Percentiles rank a stretch among this genome's conserved stretches.
These are phyloP conservation scores for Zalophus californianus DNA, from an alignment of 2,797 vertebrate genomes.

Conservation along the genomic window DNA sequence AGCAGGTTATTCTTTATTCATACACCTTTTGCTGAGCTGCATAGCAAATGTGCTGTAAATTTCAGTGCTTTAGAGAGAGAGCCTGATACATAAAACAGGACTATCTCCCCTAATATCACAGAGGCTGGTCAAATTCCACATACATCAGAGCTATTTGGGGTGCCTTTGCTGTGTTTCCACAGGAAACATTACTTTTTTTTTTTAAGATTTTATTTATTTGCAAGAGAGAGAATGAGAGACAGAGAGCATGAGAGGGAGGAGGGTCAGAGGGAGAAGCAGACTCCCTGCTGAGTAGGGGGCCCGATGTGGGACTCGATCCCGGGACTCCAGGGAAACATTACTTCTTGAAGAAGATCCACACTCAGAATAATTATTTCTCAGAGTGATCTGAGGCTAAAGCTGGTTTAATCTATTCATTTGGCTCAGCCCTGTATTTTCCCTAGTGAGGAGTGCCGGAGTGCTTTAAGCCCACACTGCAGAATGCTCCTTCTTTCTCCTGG, in stretches of 20 bases:
- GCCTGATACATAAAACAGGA: constrained; percentile 32
- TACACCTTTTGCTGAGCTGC: constrained; percentile 70
- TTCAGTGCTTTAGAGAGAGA: constrained; percentile 58
- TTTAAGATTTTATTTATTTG: too few species aligned
- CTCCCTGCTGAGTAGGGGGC: too few species aligned
- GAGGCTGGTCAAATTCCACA: constrained; percentile 68
- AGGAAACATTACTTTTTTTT: constrained; percentile 75
- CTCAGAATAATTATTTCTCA: constrained; percentile 75
- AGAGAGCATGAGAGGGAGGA: too few species aligned
- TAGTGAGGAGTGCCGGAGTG: neutral
- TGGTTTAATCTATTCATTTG: constrained; percentile 65
- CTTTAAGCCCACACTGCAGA: neutral
- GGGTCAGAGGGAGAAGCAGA: too few species aligned
- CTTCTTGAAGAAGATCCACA: constrained; percentile 74
- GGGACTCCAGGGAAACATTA: constrained; percentile 63
- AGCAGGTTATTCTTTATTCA: constrained; percentile 70
- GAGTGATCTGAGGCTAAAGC: constrained; percentile 66
- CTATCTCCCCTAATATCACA: neutral
- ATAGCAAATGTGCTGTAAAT: constrained; percentile 59
- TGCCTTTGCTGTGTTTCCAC: constrained; percentile 70
- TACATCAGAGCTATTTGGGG: constrained; percentile 68
- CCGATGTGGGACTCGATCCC: too few species aligned
- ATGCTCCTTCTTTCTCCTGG: neutral
- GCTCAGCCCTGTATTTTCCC: constrained; percentile 64
- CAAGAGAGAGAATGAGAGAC: too few species aligned